These are phyloP conservation scores for Pterophyllum scalare DNA, from an alignment of 2,113 vertebrate genomes.

Conservation along the genomic window DNA sequence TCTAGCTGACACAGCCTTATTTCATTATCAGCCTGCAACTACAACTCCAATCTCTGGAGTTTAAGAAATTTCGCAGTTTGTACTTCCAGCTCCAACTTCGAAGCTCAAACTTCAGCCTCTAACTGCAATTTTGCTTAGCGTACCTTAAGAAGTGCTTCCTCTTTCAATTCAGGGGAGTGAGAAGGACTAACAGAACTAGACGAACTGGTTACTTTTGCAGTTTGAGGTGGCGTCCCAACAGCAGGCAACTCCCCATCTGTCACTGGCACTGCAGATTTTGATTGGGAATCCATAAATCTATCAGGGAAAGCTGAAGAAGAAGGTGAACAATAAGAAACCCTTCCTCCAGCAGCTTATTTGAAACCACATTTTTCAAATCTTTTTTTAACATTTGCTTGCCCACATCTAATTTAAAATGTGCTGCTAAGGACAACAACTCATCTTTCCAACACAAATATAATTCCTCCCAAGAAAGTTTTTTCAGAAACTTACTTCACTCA, in stretches of 20 bases:
- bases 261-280: not conserved
- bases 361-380: not conserved
- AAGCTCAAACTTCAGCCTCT: not conserved
- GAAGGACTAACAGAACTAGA: not conserved
- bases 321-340: not conserved
- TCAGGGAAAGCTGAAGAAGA: not conserved
- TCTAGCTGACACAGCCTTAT: too few relatives aligned
- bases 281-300: not conserved
- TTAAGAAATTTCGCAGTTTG: too few relatives aligned
- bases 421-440: not conserved
- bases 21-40: too few relatives aligned
- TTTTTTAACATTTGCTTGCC: not conserved
- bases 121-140: not conserved
- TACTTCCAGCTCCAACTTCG: not conserved
- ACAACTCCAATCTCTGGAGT: too few relatives aligned
- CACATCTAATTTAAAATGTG: not conserved
- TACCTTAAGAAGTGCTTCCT: not conserved
- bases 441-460: not conserved
- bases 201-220: not conserved
- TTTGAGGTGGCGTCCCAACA: not conserved
- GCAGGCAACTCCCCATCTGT: not conserved
- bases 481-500: not conserved
- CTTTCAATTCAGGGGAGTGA: not conserved
- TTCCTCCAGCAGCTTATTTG: not conserved
- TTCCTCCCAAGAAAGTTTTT: not conserved